Base-by-base conservation (phyloP, 2,888 invertebrate genomes). In the Elmis aenea region DNA sequence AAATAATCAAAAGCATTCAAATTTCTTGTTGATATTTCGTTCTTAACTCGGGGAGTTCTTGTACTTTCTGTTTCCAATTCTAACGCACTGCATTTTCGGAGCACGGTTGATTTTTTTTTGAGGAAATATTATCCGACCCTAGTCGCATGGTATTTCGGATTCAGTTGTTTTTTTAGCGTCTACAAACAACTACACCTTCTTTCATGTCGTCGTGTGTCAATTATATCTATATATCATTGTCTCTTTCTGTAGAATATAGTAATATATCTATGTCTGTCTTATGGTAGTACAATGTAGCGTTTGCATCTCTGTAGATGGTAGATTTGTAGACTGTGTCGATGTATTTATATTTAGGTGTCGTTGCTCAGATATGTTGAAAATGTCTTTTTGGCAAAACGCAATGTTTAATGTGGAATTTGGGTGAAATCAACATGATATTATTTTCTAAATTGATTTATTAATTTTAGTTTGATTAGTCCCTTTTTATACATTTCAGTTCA, bases 331-430 rank as follows among this genome's bases (percentile, higher is more conserved):
- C 53, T 58, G 57, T 60, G 57, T 62, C 55, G 58, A 58, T 65
- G 63, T 66, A 55, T 57, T 54, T 51, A 55, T 54, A 57, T 54
- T 57, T 66, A 63, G 52, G 67, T 67, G 67, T 67, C 67, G 67
- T 67, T 67, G 67, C 62, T 67, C 66, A 61, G 58, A 49, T 34
- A 35, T 47, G 35, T 46, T 42, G 26, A 30, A 40, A 33, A 45
- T 63, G 61, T 63, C 62, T 60, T 64, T 66, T 64, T 65, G 66
- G 65, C 66, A 65, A 64, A 62, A 64, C 65, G 66, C 64, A 61
- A 60, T 62, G 58, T 63, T 58, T 55, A 50, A 61, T 62, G 58
- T 64, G 69, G 69, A 69, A 69, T 69, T 69, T 69, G 69, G 69
- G 69, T 69, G 69, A 68, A 67, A 56, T 61, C 63, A 62, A 61